Percentiles rank a stretch among this genome's conserved stretches.
phyloP scores from a whole-genome alignment of 2,797 vertebrate genomes.

The Oryzias dopingdopingensis region DNA sequence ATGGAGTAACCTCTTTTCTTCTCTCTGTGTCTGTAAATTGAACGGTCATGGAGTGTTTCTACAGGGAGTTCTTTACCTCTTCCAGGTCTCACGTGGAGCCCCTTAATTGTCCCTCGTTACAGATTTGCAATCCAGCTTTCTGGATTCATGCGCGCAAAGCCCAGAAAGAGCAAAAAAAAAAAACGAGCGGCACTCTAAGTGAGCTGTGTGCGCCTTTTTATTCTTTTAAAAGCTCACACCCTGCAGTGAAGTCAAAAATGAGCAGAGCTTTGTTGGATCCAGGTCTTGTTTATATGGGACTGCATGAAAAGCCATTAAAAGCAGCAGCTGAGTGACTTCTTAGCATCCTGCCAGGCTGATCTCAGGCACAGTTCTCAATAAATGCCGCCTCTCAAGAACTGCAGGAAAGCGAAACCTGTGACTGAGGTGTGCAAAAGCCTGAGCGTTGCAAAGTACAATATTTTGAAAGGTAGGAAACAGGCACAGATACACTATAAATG shows the following conservation, averaged over 20 bases:
- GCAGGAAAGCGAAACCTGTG: no score
- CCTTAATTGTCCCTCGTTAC: slow-evolving; percentile 36
- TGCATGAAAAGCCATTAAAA: slow-evolving; percentile 17
- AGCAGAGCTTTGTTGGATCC: slow-evolving; percentile 35
- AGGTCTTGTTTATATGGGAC: slow-evolving; percentile 40
- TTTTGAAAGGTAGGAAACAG: no score
- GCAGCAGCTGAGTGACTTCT: slow-evolving; percentile 9
- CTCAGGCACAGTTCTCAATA: neutral
- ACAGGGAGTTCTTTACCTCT: slow-evolving; percentile 8
- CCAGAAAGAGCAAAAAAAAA: slow-evolving; percentile 25
- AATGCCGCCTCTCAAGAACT: no score
- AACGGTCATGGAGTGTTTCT: slow-evolving; percentile 27
- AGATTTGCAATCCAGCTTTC: slow-evolving; percentile 40
- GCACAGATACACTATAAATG: no score
- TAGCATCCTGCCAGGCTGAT: neutral
- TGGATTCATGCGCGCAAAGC: slow-evolving; percentile 27
- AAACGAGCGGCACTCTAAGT: slow-evolving; percentile 32
- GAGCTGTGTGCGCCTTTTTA: slow-evolving; percentile 49
- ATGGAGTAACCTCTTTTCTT: slow-evolving; percentile 36
- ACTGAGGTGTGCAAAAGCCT: no score
- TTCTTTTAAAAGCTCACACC: slow-evolving; percentile 50
- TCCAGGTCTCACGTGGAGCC: slow-evolving; percentile 29
- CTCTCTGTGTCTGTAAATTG: slow-evolving; percentile 43
- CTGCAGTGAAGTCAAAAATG: slow-evolving; percentile 46
- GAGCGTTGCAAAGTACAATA: no score